Conservation (phyloP, 2,797 vertebrate species). For the Esox lucius region DNA sequence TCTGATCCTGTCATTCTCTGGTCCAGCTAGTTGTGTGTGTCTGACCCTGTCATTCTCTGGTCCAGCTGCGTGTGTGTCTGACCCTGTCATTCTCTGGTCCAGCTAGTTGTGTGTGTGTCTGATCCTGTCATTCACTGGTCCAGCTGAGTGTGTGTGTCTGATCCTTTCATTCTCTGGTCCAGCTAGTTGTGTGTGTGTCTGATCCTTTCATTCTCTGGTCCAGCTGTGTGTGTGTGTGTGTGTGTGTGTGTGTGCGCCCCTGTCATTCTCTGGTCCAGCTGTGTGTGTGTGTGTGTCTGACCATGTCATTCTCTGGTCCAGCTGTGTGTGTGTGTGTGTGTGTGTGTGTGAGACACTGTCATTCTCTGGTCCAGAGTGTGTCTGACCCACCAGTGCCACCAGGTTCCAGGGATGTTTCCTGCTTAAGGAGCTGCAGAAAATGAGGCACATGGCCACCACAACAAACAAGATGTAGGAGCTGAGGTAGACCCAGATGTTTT, state of each 20-base stretch:
- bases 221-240: neutral
- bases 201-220: too few relatives aligned
- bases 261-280: too few relatives aligned
- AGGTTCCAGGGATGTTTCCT: conserved; percentile 89
- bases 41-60: too few relatives aligned
- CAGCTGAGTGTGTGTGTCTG: neutral
- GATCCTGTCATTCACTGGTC: too few relatives aligned
- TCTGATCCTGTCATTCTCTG: neutral
- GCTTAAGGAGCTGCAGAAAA: conserved; percentile 76
- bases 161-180: too few relatives aligned
- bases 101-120: neutral
- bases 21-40: neutral
- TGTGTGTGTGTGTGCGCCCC: neutral
- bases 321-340: neutral
- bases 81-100: too few relatives aligned
- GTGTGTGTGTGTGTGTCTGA: neutral
- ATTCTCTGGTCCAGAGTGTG: too few relatives aligned
- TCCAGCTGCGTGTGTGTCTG: too few relatives aligned
- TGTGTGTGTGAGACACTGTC: neutral
- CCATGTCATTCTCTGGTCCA: too few relatives aligned
- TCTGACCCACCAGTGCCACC: conserved; percentile 77
- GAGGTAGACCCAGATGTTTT: conserved; percentile 77
- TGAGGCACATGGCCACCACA: conserved; percentile 73
- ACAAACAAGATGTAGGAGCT: conserved; percentile 83
- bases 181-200: too few relatives aligned